Conservation (phyloP, 2,888 invertebrate genomes). For the Coenonympha arcania region DNA sequence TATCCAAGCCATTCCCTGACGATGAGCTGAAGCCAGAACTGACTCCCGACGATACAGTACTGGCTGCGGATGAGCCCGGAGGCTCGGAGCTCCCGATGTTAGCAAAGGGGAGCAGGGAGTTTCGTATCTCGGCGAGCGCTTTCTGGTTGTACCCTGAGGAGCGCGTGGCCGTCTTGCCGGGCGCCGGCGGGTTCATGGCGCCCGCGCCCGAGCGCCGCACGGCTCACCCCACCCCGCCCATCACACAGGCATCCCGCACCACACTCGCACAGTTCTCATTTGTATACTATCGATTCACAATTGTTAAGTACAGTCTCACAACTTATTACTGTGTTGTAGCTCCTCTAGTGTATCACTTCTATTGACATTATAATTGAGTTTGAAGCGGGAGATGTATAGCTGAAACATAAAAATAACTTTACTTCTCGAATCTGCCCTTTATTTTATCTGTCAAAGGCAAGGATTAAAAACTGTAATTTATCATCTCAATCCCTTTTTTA, state of each 20-base stretch:
- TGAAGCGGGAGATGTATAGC: slow-evolving; percentile 10
- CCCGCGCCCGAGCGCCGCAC: slow-evolving; percentile 71
- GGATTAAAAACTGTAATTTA: too few species aligned
- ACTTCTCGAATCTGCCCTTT: background rate
- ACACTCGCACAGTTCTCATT: slow-evolving; percentile 45
- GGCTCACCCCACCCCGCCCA: slow-evolving; percentile 72
- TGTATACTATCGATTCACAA: slow-evolving; percentile 25
- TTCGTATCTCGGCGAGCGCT: slow-evolving; percentile 89
- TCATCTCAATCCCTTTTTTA: too few species aligned
- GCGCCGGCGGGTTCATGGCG: slow-evolving; percentile 78
- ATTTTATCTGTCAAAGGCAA: too few species aligned
- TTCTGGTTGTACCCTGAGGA: slow-evolving; percentile 88
- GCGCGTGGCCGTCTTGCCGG: slow-evolving; percentile 78
- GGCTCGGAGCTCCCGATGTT: slow-evolving; percentile 77
- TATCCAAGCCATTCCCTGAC: slow-evolving; percentile 75
- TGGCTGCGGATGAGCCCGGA: slow-evolving; percentile 82
- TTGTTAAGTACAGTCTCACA: slow-evolving; percentile 16
- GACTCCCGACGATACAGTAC: slow-evolving; percentile 77
- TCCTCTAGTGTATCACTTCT: slow-evolving; percentile 19
- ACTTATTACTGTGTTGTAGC: slow-evolving; percentile 15
- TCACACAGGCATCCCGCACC: slow-evolving; percentile 57
- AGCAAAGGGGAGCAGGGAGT: slow-evolving; percentile 86
- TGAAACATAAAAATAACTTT: slow-evolving; percentile 16
- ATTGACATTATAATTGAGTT: slow-evolving; percentile 23
- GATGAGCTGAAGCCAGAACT: slow-evolving; percentile 77